Evolutionary conservation across 1,140 invertebrate genomes (phyloP).

Genomic region (Bombus cullumanus): DNA sequence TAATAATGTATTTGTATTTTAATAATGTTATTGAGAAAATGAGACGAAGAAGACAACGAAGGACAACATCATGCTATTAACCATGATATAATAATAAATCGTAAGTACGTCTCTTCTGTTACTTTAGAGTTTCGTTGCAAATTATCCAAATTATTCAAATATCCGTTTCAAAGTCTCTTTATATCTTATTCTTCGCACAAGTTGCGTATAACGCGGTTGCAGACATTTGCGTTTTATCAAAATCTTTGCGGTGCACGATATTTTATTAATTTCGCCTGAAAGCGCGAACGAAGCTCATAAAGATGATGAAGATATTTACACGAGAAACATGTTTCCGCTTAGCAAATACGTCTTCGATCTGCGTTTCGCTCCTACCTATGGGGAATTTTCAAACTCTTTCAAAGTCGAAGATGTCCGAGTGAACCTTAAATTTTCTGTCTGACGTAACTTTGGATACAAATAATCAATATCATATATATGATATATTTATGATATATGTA

Average conservation of each 20-base stretch:
- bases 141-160: not conserved
- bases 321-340: not conserved
- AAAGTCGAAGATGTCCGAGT: not conserved
- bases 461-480: too few relatives aligned
- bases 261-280: not conserved
- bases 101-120: too few relatives aligned
- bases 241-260: not conserved
- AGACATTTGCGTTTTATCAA: not conserved
- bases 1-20: too few relatives aligned
- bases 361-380: not conserved
- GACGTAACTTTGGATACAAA: not conserved
- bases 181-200: not conserved
- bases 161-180: not conserved
- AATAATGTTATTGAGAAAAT: too few relatives aligned
- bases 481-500: too few relatives aligned
- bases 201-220: not conserved
- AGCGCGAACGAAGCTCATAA: not conserved
- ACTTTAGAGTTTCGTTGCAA: not conserved
- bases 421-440: not conserved
- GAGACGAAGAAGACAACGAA: too few relatives aligned
- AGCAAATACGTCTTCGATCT: not conserved
- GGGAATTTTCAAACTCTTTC: not conserved
- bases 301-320: not conserved
- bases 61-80: too few relatives aligned
- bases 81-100: too few relatives aligned